phyloP scores from a whole-genome alignment of 2,113 vertebrate genomes.

The Melanotaenia duboulayi region DNA sequence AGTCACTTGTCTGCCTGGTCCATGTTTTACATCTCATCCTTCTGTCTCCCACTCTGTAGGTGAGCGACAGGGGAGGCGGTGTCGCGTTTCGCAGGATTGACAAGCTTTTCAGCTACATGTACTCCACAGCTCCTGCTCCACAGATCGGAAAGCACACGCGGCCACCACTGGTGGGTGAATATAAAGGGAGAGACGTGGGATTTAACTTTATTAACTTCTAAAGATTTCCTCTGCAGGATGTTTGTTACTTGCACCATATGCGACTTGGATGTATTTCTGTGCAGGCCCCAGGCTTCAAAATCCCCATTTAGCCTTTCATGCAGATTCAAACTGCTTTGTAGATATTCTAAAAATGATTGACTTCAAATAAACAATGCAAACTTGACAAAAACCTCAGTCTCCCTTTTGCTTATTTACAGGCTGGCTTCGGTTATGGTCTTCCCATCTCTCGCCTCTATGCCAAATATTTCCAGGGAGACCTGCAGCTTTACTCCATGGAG shows the following conservation, averaged over 20 bases:
- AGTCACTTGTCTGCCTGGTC: too few species aligned
- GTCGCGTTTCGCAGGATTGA: conserved; percentile 92
- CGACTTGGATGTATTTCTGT: neutral
- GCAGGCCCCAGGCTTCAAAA: neutral
- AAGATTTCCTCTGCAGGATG: neutral
- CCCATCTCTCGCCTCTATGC: conserved; percentile 96
- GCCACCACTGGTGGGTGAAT: conserved; percentile 85
- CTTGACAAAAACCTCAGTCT: conserved; percentile 18
- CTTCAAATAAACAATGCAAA: neutral
- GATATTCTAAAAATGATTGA: neutral
- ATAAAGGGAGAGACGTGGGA: neutral
- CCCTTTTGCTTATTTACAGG: conserved; percentile 75
- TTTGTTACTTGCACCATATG: conserved; percentile 3
- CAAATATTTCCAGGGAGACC: conserved; percentile 96
- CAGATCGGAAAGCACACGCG: conserved; percentile 82
- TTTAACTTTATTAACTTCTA: neutral
- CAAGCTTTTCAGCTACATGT: conserved; percentile 96
- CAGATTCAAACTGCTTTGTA: too few species aligned
- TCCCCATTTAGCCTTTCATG: neutral
- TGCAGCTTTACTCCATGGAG: conserved; percentile 97
- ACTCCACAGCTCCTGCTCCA: conserved; percentile 91
- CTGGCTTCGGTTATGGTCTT: conserved; percentile 93
- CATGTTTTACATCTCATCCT: too few species aligned
- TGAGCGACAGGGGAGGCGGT: conserved; percentile 91
- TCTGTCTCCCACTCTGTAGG: conserved; percentile 71